Base-by-base conservation (phyloP, 2,113 vertebrate species). In the Psophia crepitans region DNA sequence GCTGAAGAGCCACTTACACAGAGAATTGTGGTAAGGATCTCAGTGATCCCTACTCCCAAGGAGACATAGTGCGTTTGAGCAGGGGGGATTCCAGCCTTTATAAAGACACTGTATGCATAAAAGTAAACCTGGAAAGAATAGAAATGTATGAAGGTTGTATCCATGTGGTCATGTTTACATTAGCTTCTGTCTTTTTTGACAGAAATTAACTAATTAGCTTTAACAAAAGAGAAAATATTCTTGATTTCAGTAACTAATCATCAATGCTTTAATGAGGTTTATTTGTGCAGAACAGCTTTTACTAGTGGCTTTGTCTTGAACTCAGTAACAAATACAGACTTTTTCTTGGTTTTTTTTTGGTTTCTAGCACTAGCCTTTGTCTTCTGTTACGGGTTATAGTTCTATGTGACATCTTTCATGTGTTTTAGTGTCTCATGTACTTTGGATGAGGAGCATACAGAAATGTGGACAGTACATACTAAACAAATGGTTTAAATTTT, bases 101-200 rank as follows among this genome's bases (percentile, higher is more conserved):
- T 87, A 79, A 99, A 98, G 88, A 99, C 95, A 15, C 96, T 98
- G 90, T 97, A 98, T 37, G 98, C 98, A 68, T 99, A 99, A 85
- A 98, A 98, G 96, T 98, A 99, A 71, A 99, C 98, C 98, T 99
- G 95, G 9, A 91, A 93, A 95, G 26, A 78, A 35, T 2, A 96
- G 68, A 82, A 60, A 78, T 17, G 20, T 28, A 28, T 79, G 74
- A 88, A 83, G 32, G 35, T 17, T 73, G 28, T 46, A 61, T 17
- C 32, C 37, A 30, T 22, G n/a, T 37, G 30, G 30, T 19, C 28
- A 22, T 26, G 2, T 49, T 86, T 80, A 63, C 71, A 49, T 5
- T 23, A 41, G 6, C 6, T 26, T 74, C 68, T 69, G 33, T 65
- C 65, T 70, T 89, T 76, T 78, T 60, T 39, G 20, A 44, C 20